A percentile compares a stretch with the other conserved stretches of the same genome.
Evolutionary conservation across 2,113 vertebrate genomes (phyloP).

Genomic region (Nestor notabilis): DNA sequence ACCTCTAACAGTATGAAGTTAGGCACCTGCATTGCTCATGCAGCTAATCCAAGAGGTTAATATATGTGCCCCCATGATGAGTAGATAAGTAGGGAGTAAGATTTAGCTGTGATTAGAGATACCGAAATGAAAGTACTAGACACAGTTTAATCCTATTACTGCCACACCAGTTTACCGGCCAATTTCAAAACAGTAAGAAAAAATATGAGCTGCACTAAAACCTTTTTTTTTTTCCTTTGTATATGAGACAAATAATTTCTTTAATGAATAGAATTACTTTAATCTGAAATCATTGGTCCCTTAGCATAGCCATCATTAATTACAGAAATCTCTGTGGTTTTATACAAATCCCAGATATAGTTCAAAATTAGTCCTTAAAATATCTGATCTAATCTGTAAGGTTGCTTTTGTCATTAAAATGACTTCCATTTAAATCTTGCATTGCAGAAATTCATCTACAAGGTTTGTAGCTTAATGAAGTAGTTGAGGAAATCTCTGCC

Average conservation of each 20-base stretch:
- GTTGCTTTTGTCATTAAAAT: conserved; percentile 11
- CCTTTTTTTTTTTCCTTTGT: background rate
- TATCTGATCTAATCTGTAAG: background rate
- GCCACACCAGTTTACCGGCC: background rate
- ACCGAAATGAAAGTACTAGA: background rate
- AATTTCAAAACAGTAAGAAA: background rate
- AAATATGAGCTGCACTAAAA: background rate
- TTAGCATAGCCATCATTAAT: background rate
- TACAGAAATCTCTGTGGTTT: background rate
- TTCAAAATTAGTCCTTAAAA: background rate
- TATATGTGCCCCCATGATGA: accelerated
- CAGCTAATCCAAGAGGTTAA: background rate
- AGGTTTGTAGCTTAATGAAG: background rate
- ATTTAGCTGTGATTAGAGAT: background rate
- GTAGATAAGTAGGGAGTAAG: background rate
- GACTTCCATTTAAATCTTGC: background rate
- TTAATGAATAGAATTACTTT: background rate
- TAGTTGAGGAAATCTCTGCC: background rate
- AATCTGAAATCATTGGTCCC: background rate
- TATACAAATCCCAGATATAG: background rate
- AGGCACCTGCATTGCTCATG: background rate
- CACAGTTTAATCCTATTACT: background rate
- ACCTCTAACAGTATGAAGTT: background rate
- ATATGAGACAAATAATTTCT: background rate
- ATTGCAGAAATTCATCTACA: background rate